Evolutionary conservation across 2,888 invertebrate genomes (phyloP).

Genomic region (Acanthacorydalis orientalis): DNA sequence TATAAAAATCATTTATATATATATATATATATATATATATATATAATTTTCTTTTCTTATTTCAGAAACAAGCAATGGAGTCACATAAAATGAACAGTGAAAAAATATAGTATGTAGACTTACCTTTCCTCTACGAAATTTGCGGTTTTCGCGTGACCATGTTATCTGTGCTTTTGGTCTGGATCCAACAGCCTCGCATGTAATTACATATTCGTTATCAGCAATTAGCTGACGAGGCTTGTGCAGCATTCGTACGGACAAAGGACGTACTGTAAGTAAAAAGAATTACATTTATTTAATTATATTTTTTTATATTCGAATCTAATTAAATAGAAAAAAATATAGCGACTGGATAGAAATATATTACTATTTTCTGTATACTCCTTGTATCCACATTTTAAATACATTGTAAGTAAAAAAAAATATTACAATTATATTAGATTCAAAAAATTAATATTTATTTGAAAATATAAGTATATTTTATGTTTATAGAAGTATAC

Average conservation of each 20-base stretch:
- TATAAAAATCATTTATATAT: no score
- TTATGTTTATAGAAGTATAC: no score
- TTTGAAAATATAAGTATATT: no score
- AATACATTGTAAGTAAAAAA: no score
- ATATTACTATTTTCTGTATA: background rate
- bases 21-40: no score
- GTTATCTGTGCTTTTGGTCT: constrained; percentile 70
- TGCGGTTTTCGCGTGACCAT: constrained; percentile 69
- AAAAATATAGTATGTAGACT: constrained; percentile 13
- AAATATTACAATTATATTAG: no score
- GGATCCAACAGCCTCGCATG: constrained; percentile 71
- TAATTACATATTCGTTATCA: constrained; percentile 59
- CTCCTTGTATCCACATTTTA: background rate
- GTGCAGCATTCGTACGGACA: constrained; percentile 55
- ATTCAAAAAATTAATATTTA: no score
- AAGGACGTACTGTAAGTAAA: constrained; percentile 54
- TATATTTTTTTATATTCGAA: background rate
- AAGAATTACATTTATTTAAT: background rate
- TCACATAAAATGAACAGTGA: no score
- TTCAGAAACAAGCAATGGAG: no score
- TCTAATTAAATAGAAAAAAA: background rate
- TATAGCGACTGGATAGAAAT: background rate
- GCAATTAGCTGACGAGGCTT: constrained; percentile 66
- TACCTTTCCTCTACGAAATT: constrained; percentile 62
- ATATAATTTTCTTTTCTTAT: no score